Conservation (phyloP, 53 echinoderm and acorn worm genomes). For the Actinopyga echinites region DNA sequence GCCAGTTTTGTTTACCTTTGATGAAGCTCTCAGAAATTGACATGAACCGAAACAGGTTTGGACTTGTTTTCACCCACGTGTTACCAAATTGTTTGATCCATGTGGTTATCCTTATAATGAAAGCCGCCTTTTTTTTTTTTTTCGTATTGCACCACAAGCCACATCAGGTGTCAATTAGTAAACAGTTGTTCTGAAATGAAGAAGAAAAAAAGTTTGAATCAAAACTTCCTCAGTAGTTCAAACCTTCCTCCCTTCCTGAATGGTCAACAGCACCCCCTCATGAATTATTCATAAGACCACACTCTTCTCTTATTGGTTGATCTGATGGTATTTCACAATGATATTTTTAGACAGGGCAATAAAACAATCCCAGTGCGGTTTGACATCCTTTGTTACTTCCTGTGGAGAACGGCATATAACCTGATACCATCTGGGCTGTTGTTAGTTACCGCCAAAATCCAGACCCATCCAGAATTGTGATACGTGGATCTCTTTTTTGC, state of each 20-base stretch:
- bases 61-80: conserved; percentile 1
- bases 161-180: conserved; percentile 1
- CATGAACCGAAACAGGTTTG: not conserved
- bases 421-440: not conserved
- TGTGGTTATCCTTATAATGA: not conserved
- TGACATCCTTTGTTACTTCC: not conserved
- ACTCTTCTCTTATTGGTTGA: not conserved
- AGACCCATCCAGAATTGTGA: not conserved
- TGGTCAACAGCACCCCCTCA: not conserved
- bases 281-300: conserved; percentile 20
- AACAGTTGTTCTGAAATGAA: not conserved
- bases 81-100: not conserved
- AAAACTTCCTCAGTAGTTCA: not conserved
- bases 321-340: not conserved
- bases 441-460: conserved; percentile 10
- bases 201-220: not conserved
- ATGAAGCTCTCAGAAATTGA: conserved; percentile 1
- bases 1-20: not conserved
- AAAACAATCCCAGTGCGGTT: not conserved
- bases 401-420: not conserved
- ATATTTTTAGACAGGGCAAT: not conserved
- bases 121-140: not conserved
- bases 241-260: not conserved
- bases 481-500: not conserved
- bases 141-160: not conserved